Percentiles rank a stretch among this genome's conserved stretches.
Conservation (phyloP, 1,140 invertebrate species). For the Dendroctonus valens region DNA sequence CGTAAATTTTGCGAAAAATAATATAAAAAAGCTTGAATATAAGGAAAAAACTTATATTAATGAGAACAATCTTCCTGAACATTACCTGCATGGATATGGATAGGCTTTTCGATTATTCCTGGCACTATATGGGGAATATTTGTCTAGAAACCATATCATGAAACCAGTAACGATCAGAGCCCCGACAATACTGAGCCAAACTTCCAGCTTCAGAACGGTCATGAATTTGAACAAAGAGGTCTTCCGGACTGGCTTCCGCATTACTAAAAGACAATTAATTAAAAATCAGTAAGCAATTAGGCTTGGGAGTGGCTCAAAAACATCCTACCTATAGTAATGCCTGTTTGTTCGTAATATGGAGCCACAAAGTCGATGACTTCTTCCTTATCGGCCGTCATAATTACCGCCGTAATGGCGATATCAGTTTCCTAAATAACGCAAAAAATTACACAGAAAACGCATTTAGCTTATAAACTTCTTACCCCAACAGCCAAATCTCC, state of each 20-base stretch:
- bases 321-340: slow-evolving; percentile 73
- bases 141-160: slow-evolving; percentile 86
- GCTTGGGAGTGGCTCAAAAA: not conserved
- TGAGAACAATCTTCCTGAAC: too few species aligned
- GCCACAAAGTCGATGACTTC: slow-evolving; percentile 91
- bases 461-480: slow-evolving; percentile 42
- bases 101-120: slow-evolving; percentile 80
- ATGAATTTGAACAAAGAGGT: slow-evolving; percentile 91
- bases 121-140: slow-evolving; percentile 85
- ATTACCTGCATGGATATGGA: slow-evolving; percentile 76
- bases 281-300: not conserved
- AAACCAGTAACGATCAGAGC: slow-evolving; percentile 79
- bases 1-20: not conserved
- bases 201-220: slow-evolving; percentile 82
- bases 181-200: slow-evolving; percentile 85
- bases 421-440: slow-evolving; percentile 71
- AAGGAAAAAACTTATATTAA: too few species aligned
- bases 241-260: slow-evolving; percentile 77
- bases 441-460: not conserved
- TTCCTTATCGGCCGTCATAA: slow-evolving; percentile 90
- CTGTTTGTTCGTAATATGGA: slow-evolving; percentile 87
- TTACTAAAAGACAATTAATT: slow-evolving; percentile 57
- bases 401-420: slow-evolving; percentile 79
- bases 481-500: slow-evolving; percentile 85
- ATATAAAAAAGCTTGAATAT: too few species aligned